Conservation (phyloP, 2,113 vertebrate genomes). For the Mesoclemmys tuberculata region DNA sequence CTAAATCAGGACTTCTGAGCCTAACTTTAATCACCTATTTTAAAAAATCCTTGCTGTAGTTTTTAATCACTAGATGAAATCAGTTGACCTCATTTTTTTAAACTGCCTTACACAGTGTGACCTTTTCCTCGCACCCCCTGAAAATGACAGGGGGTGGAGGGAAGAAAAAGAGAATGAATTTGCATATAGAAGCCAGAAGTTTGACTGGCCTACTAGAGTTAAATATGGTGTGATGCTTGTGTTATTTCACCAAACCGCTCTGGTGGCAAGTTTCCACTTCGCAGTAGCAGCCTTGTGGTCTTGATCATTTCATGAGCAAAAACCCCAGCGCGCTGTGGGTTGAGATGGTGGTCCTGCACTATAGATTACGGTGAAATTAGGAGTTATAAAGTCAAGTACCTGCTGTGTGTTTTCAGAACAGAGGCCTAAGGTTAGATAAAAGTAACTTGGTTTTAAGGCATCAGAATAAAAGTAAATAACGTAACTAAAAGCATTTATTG, state of each 20-base stretch:
- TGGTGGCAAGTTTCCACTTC: background rate
- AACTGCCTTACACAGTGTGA: background rate
- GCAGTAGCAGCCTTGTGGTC: background rate
- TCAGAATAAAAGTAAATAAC: constrained; percentile 40
- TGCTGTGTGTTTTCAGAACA: background rate
- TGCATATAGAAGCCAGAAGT: constrained; percentile 1
- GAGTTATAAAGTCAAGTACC: background rate
- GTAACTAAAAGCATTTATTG: background rate
- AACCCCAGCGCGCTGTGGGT: background rate
- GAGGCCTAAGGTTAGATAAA: constrained; percentile 13
- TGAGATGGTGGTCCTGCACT: background rate
- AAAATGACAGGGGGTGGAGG: background rate
- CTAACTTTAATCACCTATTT: background rate
- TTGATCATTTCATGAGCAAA: background rate
- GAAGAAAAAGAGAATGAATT: background rate
- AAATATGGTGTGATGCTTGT: fast-evolving
- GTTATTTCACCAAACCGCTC: background rate
- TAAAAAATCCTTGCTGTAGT: background rate
- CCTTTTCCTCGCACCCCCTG: background rate
- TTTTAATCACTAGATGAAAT: background rate
- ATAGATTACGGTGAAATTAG: fast-evolving
- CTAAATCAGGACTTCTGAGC: background rate
- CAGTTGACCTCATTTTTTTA: background rate
- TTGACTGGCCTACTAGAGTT: background rate
- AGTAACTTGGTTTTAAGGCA: background rate